Conservation (phyloP, 2,113 vertebrate species). For the Boleophthalmus pectinirostris region DNA sequence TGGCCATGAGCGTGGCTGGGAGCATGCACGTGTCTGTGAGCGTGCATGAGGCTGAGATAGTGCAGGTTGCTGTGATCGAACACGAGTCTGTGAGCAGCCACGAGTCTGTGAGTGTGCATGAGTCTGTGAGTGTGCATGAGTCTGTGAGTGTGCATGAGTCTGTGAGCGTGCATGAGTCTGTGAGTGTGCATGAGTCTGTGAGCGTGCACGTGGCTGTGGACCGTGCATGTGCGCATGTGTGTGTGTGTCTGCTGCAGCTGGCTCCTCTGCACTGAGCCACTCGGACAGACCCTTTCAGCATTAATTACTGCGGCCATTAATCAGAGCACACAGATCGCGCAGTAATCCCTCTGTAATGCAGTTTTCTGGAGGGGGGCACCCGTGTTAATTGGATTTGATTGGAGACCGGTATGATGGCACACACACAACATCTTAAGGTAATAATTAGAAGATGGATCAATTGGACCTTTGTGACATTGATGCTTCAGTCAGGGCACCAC, state of each 20-base stretch:
- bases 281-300: slow-evolving; percentile 77
- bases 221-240: slow-evolving; percentile 26
- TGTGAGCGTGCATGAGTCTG: not conserved
- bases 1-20: not conserved
- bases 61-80: not conserved
- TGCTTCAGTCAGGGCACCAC: slow-evolving; percentile 13
- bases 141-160: not conserved
- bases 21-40: slow-evolving; percentile 5
- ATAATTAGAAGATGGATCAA: slow-evolving; percentile 78
- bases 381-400: slow-evolving; percentile 80
- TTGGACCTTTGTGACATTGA: slow-evolving; percentile 58
- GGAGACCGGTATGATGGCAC: slow-evolving; percentile 76
- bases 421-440: slow-evolving; percentile 77
- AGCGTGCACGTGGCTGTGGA: too few species aligned
- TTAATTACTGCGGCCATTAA: slow-evolving; percentile 81
- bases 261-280: slow-evolving; percentile 67
- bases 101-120: too few species aligned
- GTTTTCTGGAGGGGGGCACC: slow-evolving; percentile 72
- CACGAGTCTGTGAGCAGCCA: slow-evolving; percentile 1
- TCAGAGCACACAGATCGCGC: slow-evolving; percentile 77
- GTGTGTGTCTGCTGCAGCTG: slow-evolving; percentile 56
- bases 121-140: slow-evolving; percentile 27
- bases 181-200: slow-evolving; percentile 1
- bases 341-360: slow-evolving; percentile 77
- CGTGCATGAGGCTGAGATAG: too few species aligned